phyloP scores from a whole-genome alignment of 1,140 invertebrate genomes.

The Hycleus cichorii region DNA sequence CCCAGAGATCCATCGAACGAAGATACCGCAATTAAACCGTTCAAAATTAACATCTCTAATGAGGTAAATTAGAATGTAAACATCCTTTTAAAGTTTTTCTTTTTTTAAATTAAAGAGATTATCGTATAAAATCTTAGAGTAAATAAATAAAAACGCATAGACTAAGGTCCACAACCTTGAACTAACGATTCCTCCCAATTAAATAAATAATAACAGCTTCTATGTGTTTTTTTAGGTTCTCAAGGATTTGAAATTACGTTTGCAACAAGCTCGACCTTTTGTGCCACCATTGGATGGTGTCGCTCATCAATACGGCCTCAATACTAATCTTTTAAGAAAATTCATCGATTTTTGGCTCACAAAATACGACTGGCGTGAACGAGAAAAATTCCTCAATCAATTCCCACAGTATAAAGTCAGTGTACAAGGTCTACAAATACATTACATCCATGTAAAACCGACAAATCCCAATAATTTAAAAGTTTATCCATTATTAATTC shows the following conservation, averaged over 20 bases:
- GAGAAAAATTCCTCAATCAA: slow-evolving; percentile 59
- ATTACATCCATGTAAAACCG: slow-evolving; percentile 58
- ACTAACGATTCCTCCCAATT: no score
- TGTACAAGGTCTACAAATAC: slow-evolving; percentile 47
- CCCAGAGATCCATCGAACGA: slow-evolving; percentile 32
- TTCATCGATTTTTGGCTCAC: slow-evolving; percentile 63
- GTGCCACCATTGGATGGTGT: slow-evolving; percentile 48
- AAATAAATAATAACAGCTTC: no score
- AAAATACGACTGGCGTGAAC: slow-evolving; percentile 62
- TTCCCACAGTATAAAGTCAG: slow-evolving; percentile 63
- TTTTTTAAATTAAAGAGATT: no score
- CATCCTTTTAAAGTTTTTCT: no score
- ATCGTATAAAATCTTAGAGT: no score
- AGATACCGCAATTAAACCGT: slow-evolving; percentile 43
- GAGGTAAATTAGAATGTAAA: slow-evolving; percentile 24
- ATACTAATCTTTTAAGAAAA: slow-evolving; percentile 52
- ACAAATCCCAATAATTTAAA: slow-evolving; percentile 32
- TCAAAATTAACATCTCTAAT: slow-evolving; percentile 43
- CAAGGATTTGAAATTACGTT: slow-evolving; percentile 39
- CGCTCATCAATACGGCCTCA: slow-evolving; percentile 63
- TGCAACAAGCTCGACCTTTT: slow-evolving; percentile 42
- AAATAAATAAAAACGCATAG: no score
- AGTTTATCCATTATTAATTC: slow-evolving; percentile 55
- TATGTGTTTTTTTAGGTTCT: slow-evolving; percentile 33
- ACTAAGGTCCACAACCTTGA: no score